Percentiles rank a stretch among this genome's conserved stretches.
phyloP scores from a whole-genome alignment of 1,140 invertebrate species.

The Eulimnadia texana region DNA sequence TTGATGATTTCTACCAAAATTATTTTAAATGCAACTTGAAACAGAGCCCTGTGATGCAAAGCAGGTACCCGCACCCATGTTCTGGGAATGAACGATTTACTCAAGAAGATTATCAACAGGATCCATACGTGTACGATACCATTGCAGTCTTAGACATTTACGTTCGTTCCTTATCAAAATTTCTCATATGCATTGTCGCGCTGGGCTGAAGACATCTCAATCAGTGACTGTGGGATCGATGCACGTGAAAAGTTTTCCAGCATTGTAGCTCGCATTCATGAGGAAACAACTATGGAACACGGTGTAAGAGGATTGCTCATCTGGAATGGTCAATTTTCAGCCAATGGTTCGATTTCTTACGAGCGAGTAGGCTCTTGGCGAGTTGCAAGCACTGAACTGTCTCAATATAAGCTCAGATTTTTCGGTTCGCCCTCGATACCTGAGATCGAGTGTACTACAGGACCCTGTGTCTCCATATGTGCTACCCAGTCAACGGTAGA shows the following conservation, averaged over 20 bases:
- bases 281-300: neutral
- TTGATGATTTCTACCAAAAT: slow-evolving; percentile 32
- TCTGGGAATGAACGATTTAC: slow-evolving; percentile 17
- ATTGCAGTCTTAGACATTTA: slow-evolving; percentile 30
- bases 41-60: slow-evolving; percentile 23
- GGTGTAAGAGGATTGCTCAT: neutral
- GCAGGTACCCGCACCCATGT: slow-evolving; percentile 18
- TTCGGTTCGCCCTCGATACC: slow-evolving; percentile 22
- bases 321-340: neutral
- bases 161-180: slow-evolving; percentile 28
- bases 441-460: slow-evolving; percentile 25
- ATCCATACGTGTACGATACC: slow-evolving; percentile 30
- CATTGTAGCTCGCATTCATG: neutral
- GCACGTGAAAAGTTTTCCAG: neutral
- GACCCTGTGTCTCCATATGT: slow-evolving; percentile 24
- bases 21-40: slow-evolving; percentile 26
- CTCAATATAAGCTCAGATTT: neutral
- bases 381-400: neutral
- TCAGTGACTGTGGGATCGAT: slow-evolving; percentile 12
- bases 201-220: slow-evolving; percentile 19
- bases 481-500: slow-evolving; percentile 20
- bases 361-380: slow-evolving; percentile 3
- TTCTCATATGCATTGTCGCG: slow-evolving; percentile 22
- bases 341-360: neutral
- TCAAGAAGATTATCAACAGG: slow-evolving; percentile 19